A percentile compares a stretch with the other conserved stretches of the same genome.
Evolutionary conservation across 2,113 vertebrate genomes (phyloP).

Genomic region (Camelus dromedarius): DNA sequence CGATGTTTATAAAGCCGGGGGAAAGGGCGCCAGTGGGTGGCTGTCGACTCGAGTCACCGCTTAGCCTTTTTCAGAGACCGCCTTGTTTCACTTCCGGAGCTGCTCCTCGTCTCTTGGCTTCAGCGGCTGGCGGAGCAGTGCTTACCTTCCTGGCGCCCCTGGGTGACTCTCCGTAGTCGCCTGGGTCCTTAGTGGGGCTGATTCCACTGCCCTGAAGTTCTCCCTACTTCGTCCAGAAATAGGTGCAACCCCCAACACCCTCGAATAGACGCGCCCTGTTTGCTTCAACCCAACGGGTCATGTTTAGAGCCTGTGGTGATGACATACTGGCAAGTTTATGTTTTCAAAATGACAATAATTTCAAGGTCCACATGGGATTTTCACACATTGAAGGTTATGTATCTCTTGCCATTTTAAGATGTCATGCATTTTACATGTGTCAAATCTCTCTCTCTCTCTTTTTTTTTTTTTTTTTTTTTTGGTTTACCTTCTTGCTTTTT

Average conservation of each 20-base stretch:
- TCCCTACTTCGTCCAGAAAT: neutral
- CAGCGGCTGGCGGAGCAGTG: fast-evolving
- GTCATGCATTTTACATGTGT: neutral
- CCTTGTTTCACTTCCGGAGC: neutral
- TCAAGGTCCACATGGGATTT: neutral
- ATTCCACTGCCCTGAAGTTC: fast-evolving
- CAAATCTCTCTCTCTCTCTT: too few species aligned
- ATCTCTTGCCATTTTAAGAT: neutral
- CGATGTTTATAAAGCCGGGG: neutral
- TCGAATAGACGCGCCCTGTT: fast-evolving
- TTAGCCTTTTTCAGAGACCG: neutral
- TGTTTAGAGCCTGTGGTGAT: neutral
- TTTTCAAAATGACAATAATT: neutral
- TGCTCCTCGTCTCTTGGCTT: neutral
- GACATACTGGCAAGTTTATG: fast-evolving
- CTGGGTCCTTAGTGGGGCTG: fast-evolving
- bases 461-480: too few species aligned
- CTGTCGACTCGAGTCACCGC: neutral
- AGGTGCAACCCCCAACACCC: neutral
- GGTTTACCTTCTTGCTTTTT: neutral
- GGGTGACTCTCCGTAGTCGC: fast-evolving
- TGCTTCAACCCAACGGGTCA: neutral
- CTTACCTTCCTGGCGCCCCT: fast-evolving
- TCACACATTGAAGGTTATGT: too few species aligned
- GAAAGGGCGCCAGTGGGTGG: neutral